A percentile compares a stretch with the other conserved stretches of the same genome.
phyloP scores from a whole-genome alignment of 2,113 vertebrate genomes.

The Ammodytes marinus region DNA sequence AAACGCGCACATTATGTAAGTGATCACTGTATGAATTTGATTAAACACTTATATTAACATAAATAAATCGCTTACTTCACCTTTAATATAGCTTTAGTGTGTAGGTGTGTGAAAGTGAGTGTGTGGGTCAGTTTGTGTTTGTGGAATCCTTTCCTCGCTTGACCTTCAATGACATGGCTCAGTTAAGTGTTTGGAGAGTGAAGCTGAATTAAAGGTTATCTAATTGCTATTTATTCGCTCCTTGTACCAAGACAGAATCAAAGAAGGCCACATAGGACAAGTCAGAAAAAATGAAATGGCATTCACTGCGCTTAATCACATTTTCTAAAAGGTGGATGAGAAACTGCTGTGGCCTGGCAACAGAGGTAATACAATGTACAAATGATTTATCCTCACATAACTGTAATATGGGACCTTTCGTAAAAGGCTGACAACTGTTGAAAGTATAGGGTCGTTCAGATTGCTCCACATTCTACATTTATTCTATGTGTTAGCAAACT shows the following conservation, averaged over 20 bases:
- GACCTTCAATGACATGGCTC: slow-evolving; percentile 62
- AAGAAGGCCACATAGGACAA: slow-evolving; percentile 9
- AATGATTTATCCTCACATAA: slow-evolving; percentile 8
- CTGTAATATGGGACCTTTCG: slow-evolving; percentile 46
- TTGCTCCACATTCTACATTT: background rate
- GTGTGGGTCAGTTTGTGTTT: background rate
- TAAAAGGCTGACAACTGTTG: slow-evolving; percentile 23
- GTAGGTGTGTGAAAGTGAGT: background rate
- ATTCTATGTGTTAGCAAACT: background rate
- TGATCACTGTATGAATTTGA: no score
- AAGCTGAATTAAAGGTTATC: slow-evolving; percentile 48
- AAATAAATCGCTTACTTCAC: no score
- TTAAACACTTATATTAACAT: no score
- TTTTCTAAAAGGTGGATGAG: slow-evolving; percentile 13
- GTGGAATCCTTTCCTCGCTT: slow-evolving; percentile 2
- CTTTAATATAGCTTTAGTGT: slow-evolving; percentile 21
- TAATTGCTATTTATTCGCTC: slow-evolving; percentile 17
- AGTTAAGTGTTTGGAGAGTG: slow-evolving; percentile 19
- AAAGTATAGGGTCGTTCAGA: background rate
- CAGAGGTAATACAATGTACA: background rate
- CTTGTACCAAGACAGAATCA: background rate
- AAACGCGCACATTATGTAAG: no score
- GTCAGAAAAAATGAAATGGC: slow-evolving; percentile 34
- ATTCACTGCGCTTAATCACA: slow-evolving; percentile 26
- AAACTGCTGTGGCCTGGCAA: background rate